Base-by-base conservation (phyloP, 2,888 invertebrate species). In the Auanema freiburgensis region DNA sequence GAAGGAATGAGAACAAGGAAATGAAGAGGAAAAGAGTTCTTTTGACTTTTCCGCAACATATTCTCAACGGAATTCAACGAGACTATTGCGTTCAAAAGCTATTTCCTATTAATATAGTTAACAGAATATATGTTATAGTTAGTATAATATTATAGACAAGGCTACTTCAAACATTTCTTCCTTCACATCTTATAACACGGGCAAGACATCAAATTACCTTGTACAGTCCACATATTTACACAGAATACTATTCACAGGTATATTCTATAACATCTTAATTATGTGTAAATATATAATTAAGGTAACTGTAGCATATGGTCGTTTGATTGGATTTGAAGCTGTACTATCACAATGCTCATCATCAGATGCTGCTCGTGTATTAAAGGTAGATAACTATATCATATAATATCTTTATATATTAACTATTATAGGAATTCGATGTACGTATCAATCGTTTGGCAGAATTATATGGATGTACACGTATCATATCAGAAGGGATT, bases 261-360 rank as follows among this genome's bases (percentile, higher is more conserved):
- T 40, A 6, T 51, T 40, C 11, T 23, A 24, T 16, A 23, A 33
- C 24, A 25, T 25, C n/a, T 46, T 21, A 33, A 24, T 56, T 16
- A n/a, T 21, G 12, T 49, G 10, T 21, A 18, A 24, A 51, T 24
- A 43, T 40, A 8, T 16, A 8, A 23, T 67, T 69, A 11, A 76
- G 76, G 72, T 73, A 42, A 80, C 81, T 12, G 78, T 79, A 24
- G 66, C 77, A 49, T 81, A 77, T 55, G 81, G 74, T 12, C 63
- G 72, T 23, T 60, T 81, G 25, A 67, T 71, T 52, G 82, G 82
- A 2, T 67, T 81, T 21, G 77, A 82, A 50, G 59, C 67, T 1
- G 69, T 79, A 8, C 71, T 81, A 16, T 62, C 74, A 0, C 79
- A 81, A 64, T 73, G 82, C 49, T 70, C 76, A 8, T 68, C 79